phyloP scores from a whole-genome alignment of 2,113 vertebrate species.

The Ochotona curzoniae region DNA sequence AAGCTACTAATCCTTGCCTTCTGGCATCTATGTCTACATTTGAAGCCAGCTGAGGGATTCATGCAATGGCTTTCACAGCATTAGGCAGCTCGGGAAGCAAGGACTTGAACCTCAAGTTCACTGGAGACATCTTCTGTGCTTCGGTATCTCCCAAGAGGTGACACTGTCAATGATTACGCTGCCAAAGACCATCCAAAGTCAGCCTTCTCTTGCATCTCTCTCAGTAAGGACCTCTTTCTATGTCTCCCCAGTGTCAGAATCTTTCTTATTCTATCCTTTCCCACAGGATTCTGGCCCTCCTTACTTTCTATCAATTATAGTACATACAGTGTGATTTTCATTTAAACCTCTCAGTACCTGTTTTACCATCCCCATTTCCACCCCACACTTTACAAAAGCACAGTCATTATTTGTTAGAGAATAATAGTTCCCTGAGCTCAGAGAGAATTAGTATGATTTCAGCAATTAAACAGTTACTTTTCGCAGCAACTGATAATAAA shows the following conservation, averaged over 20 bases:
- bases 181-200: not conserved
- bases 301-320: too few species aligned
- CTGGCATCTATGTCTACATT: not conserved
- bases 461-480: constrained; percentile 22
- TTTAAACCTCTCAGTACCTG: not conserved
- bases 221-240: not conserved
- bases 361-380: not conserved
- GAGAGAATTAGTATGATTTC: not conserved
- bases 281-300: not conserved
- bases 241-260: too few species aligned
- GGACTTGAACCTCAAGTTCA: not conserved
- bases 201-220: not conserved
- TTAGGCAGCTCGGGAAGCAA: not conserved
- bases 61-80: not conserved
- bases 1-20: not conserved
- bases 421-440: not conserved
- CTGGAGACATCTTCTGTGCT: rapidly evolving
- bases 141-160: not conserved
- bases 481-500: not conserved
- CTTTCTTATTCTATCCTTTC: not conserved
- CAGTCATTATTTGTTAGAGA: not conserved
- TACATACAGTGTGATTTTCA: not conserved
- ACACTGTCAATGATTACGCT: not conserved
- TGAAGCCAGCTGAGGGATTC: not conserved
- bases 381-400: not conserved